phyloP scores from a whole-genome alignment of 2,113 vertebrate genomes.

The Stegastes partitus region DNA sequence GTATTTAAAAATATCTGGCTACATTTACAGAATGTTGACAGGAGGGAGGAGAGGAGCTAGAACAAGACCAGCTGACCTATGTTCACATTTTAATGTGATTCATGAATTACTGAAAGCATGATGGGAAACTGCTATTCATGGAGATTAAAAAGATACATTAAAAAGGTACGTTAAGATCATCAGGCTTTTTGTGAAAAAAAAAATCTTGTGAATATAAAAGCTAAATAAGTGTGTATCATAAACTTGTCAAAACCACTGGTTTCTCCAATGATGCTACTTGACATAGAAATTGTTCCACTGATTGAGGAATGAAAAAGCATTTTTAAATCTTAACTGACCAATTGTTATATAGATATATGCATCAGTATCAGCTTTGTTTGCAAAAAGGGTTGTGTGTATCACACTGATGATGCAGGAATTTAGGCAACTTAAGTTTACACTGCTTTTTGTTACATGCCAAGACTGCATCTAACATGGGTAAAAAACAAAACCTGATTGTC shows the following conservation, averaged over 20 bases:
- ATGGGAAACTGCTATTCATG: not conserved
- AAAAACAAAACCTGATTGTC: too few relatives aligned
- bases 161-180: not conserved
- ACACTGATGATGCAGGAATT: too few relatives aligned
- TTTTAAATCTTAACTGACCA: too few relatives aligned
- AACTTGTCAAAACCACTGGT: not conserved
- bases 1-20: constrained; percentile 8
- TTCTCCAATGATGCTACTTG: not conserved
- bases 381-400: too few relatives aligned
- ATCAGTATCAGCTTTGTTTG: too few relatives aligned
- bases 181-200: not conserved
- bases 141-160: constrained; percentile 11
- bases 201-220: not conserved
- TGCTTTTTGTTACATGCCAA: too few relatives aligned
- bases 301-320: too few relatives aligned
- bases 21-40: not conserved
- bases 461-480: too few relatives aligned
- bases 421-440: too few relatives aligned
- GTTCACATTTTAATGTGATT: not conserved
- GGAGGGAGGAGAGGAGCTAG: not conserved
- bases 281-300: too few relatives aligned
- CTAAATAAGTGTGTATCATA: too few relatives aligned
- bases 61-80: not conserved
- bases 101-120: not conserved
- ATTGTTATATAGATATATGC: too few relatives aligned